Percentiles rank a stretch among this genome's conserved stretches.
phyloP scores from a whole-genome alignment of 1,140 invertebrate genomes.

The Heliconius eleuchia region DNA sequence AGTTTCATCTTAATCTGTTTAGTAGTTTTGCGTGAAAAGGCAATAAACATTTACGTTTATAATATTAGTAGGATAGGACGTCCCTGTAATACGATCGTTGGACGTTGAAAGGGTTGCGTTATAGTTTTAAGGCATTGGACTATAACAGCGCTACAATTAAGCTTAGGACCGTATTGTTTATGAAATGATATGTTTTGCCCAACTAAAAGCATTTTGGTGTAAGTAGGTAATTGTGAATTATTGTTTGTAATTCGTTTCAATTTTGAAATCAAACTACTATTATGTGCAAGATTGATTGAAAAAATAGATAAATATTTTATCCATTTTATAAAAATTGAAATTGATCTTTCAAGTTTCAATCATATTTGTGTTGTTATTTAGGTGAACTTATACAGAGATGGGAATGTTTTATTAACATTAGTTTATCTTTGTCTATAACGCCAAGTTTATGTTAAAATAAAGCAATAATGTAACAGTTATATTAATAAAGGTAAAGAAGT shows the following conservation, averaged over 20 bases:
- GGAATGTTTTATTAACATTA: too few relatives aligned
- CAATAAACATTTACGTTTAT: too few relatives aligned
- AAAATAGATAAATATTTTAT: background rate
- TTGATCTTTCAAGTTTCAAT: background rate
- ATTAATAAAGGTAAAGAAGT: too few relatives aligned
- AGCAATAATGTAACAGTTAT: too few relatives aligned
- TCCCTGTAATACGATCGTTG: slow-evolving; percentile 21
- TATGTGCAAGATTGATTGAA: background rate
- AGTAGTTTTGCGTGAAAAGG: too few relatives aligned
- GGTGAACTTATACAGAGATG: too few relatives aligned
- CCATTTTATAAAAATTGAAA: background rate
- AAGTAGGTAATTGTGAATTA: background rate
- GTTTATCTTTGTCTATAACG: too few relatives aligned
- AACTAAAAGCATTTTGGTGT: background rate
- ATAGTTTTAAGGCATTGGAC: slow-evolving; percentile 5
- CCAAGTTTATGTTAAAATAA: too few relatives aligned
- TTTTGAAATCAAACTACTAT: background rate
- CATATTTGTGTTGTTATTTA: background rate
- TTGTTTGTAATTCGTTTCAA: background rate
- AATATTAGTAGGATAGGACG: background rate
- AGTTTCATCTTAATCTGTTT: too few relatives aligned
- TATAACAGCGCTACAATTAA: background rate
- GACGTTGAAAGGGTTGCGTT: slow-evolving; percentile 19
- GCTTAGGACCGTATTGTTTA: background rate
- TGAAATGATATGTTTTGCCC: background rate